Base-by-base conservation (phyloP, 2,113 vertebrate species). In the Chlamydotis undulata region DNA sequence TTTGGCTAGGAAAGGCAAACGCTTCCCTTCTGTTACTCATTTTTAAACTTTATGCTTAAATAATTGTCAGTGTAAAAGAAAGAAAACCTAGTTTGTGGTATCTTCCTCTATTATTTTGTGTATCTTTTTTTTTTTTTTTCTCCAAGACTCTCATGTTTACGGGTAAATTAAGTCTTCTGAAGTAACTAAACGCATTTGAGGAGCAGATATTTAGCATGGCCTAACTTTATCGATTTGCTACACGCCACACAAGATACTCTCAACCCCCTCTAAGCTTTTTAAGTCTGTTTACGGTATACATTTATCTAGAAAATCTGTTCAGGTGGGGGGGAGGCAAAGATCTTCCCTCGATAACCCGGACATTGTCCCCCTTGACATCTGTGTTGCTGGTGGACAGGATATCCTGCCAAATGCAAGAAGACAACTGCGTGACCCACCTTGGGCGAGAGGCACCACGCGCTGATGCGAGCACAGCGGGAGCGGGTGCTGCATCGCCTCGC, bases 401-500 rank as follows among this genome's bases (percentile, higher is more conserved):
- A 98, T 97, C 98, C 98, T 98, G 97, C 96, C 98, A 96, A 98
- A 98, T 97, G 97, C 79, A 96, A 95, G 95, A 97, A 97, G 97
- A 98, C 98, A 98, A 98, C 98, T 98, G 97, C 75, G 50, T 96
- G 98, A 98, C 98, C 97, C 97, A 94, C 98, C 98, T 97, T 98
- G 89, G 95, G 94, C 79, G 67, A 96, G 95, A 98, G 97, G 97
- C 96, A 95, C 84, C 23, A 25, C 76, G 19, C 11, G 41, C 83
- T 94, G 96, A 97, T 94, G 95, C 82, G 76, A 96, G 93, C 97
- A 95, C 96, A 97, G 97, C 93, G 24, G 96, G 96, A 84, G 83
- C 23, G 96, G 97, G 96, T 93, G 74, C 95, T 89, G 95, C 53
- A 43, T 43, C 41, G 41, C 52, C 68, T 96, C 95, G 90, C 95